These are phyloP conservation scores for Cryptocephalus primarius DNA, from an alignment of 2,888 invertebrate genomes.

Conservation along the genomic window DNA sequence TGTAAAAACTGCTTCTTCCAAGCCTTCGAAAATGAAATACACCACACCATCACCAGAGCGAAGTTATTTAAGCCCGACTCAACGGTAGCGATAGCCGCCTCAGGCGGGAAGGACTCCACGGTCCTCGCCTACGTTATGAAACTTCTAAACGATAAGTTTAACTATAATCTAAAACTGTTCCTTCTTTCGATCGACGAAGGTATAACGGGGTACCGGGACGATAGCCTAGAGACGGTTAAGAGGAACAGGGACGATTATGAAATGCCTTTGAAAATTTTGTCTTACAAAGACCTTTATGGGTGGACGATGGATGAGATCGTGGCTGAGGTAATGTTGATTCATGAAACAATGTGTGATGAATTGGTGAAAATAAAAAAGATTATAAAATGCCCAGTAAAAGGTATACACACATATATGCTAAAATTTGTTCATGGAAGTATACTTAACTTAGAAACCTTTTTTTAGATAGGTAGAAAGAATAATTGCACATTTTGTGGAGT, in stretches of 20 bases:
- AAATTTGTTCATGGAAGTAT: too few relatives aligned
- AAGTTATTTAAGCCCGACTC: constrained; percentile 74
- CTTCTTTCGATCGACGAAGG: constrained; percentile 97
- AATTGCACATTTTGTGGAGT: constrained; percentile 97
- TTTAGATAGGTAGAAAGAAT: constrained; percentile 70
- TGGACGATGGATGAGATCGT: constrained; percentile 99
- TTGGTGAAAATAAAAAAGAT: too few relatives aligned
- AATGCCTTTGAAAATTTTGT: constrained; percentile 87
- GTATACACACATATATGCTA: too few relatives aligned
- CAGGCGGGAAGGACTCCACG: constrained; percentile 94
- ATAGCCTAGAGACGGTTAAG: constrained; percentile 93
- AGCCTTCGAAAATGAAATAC: constrained; percentile 91
- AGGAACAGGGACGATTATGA: constrained; percentile 88
- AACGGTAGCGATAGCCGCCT: constrained; percentile 87
- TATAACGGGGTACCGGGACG: constrained; percentile 91
- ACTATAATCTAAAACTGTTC: constrained; percentile 82
- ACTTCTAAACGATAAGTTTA: constrained; percentile 76
- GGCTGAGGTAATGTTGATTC: constrained; percentile 44
- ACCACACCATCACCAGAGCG: constrained; percentile 75
- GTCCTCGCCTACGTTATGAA: constrained; percentile 92
- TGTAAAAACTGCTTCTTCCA: constrained; percentile 92
- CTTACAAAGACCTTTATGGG: constrained; percentile 94
- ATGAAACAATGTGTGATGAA: too few relatives aligned
- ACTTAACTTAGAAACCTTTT: constrained; percentile 7
- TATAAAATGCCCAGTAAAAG: too few relatives aligned